Base-by-base conservation (phyloP, 2,797 vertebrate genomes). In the Pelodytes ibericus region DNA sequence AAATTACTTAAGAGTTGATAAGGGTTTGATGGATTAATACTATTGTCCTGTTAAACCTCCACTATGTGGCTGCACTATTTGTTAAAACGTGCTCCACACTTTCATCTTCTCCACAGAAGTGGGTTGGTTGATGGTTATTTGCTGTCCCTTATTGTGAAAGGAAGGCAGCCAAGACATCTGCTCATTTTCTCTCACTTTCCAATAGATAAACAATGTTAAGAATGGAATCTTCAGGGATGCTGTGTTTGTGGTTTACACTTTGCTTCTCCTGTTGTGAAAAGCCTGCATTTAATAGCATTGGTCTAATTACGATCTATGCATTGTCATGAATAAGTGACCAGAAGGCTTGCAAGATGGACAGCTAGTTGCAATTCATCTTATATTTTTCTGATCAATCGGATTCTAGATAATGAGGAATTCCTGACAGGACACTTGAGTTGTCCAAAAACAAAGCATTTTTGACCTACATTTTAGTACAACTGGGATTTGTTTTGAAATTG, bases 1-100 rank as follows among this genome's bases (percentile, higher is more conserved):
- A 68, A 79, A 79, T 79, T 68, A 74, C 77, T 73, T 74, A 79
- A 73, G 26, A 66, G 58, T 58, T 79, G 76, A 73, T 79, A 73
- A 68, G 76, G 76, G 44, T 67, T 69, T 79, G 77, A 79, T 79
- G 64, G 71, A 74, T 73, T 79, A 79, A 63, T 69, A 63, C 41
- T 31, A 79, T 79, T 79, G 41, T 69, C 68, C 57, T 53, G 20
- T 62, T 65, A 72, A 72, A 51, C 51, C 30, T 62, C 31, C 16
- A 59, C 30, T 51, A 73, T 68, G 57, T 31, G 41, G 36, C 26
- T 30, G 77, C 53, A 41, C 53, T 47, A 53, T 39, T 65, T 22
- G 15, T 60, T 67, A 72, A 47, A 60, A 68, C 41, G 39, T 49
- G 53, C 47, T 66, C 10, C 9, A 22, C 62, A 29, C 25, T 67